Percentiles rank a stretch among this genome's conserved stretches.
Conservation (phyloP, 2,113 vertebrate species). For the Semnopithecus entellus region DNA sequence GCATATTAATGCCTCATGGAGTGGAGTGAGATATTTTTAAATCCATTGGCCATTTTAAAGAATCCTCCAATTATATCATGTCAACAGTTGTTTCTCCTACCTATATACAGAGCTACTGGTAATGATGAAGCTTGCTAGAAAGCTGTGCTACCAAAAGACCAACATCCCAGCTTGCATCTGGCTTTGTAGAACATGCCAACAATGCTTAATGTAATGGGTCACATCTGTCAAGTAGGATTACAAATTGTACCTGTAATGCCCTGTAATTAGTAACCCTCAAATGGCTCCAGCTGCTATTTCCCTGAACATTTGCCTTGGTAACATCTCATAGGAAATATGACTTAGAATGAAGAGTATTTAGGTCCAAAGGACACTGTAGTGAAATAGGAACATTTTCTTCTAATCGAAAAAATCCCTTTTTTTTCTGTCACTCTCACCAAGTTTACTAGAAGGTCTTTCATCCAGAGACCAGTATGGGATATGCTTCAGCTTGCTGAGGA, state of each 20-base stretch:
- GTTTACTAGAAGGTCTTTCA: slow-evolving; percentile 39
- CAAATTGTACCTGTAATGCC: slow-evolving; percentile 54
- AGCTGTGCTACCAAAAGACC: slow-evolving; percentile 17
- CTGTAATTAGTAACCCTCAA: slow-evolving; percentile 66
- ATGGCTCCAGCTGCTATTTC: slow-evolving; percentile 60
- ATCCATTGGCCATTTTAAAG: slow-evolving; percentile 18
- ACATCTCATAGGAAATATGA: slow-evolving; percentile 39
- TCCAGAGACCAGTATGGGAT: slow-evolving; percentile 33
- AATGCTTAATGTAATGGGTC: slow-evolving; percentile 60
- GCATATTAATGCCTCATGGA: background rate
- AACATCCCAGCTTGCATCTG: slow-evolving; percentile 32
- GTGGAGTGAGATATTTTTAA: slow-evolving; percentile 33
- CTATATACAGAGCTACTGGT: background rate
- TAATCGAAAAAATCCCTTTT: slow-evolving; percentile 25
- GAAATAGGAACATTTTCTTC: slow-evolving; percentile 27
- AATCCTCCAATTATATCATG: background rate
- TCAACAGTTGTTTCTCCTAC: slow-evolving; percentile 35
- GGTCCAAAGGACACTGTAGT: slow-evolving; percentile 15
- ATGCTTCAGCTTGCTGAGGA: slow-evolving; percentile 36
- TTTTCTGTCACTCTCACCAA: background rate
- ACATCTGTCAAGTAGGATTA: slow-evolving; percentile 68
- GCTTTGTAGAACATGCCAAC: slow-evolving; percentile 49
- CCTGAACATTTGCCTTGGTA: slow-evolving; percentile 43
- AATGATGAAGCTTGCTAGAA: slow-evolving; percentile 33
- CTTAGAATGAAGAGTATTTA: slow-evolving; percentile 23